Evolutionary conservation across 1,140 invertebrate genomes (phyloP), one percentile per base, ranked within the genome.

Genomic region (Aphelenchoides avenae): DNA sequence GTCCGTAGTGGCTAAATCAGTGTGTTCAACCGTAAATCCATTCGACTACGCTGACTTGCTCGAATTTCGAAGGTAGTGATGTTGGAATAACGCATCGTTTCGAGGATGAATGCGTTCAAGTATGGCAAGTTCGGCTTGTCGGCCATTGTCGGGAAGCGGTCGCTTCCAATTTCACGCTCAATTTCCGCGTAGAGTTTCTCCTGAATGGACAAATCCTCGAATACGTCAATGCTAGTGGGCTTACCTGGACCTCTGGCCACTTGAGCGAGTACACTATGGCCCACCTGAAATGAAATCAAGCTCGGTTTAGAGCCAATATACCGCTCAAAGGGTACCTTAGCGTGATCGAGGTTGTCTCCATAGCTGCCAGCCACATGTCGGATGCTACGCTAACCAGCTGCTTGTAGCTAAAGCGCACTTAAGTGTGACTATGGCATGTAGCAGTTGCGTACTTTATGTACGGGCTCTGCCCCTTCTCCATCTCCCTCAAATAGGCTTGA

Each of bases 241-340:
- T 48, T 7, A 39, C 46, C 46, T 48, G 46, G 9, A 34, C 46
- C 46, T 27, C 46, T 15, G 46, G 46, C 27, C 46, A 48, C 22
- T 34, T 27, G 7, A 31, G 27, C 46, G 46, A 39, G 46, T 9
- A 31, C 7, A 34, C 9, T 7, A 48, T 34, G 26, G 26, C 41
- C 41, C 41, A 43, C 30, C 41, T 43, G 30, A 7, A 7, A 43
- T 7, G 18, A 7, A n/a, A n/a, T n/a, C n/a, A n/a, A n/a, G n/a
- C n/a, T n/a, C n/a, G n/a, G n/a, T n/a, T n/a, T n/a, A n/a, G n/a
- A n/a, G n/a, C n/a, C n/a, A n/a, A n/a, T n/a, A n/a, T n/a, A n/a
- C n/a, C n/a, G n/a, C n/a, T n/a, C n/a, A n/a, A n/a, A n/a, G n/a
- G n/a, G n/a, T n/a, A 31, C 46, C 11, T 34, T 7, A 48, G 9